phyloP scores from a whole-genome alignment of 2,113 vertebrate species.

The Gopherus flavomarginatus region DNA sequence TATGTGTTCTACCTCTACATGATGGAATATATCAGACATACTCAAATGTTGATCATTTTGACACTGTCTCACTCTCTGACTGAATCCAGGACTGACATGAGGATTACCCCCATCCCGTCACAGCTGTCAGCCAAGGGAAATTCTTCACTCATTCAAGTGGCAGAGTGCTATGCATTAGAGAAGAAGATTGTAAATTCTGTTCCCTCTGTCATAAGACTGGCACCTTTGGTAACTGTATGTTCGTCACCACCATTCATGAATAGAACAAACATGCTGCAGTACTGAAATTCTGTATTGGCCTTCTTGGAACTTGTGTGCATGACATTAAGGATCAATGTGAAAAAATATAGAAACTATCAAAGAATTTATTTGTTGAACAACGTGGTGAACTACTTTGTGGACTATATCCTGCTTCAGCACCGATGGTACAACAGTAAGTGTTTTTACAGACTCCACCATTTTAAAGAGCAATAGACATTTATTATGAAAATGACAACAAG shows the following conservation, averaged over 20 bases:
- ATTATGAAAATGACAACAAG: background rate
- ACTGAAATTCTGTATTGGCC: background rate
- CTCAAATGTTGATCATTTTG: background rate
- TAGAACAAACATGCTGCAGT: background rate
- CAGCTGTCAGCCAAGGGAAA: background rate
- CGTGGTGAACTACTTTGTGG: background rate
- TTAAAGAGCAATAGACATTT: background rate
- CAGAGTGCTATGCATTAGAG: background rate
- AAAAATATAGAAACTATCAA: background rate
- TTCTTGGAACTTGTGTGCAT: background rate
- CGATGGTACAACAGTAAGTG: background rate
- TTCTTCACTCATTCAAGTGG: background rate
- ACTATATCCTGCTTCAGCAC: background rate
- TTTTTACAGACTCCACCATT: background rate
- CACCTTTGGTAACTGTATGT: background rate
- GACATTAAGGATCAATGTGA: background rate
- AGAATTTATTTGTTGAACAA: background rate
- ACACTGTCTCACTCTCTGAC: background rate
- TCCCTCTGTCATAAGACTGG: background rate
- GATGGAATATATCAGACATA: background rate
- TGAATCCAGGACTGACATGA: background rate
- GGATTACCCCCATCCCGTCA: background rate
- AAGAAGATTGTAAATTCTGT: background rate
- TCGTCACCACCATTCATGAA: background rate
- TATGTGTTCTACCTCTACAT: background rate